Evolutionary conservation across 1,140 invertebrate genomes (phyloP), one percentile per base, ranked within the genome.

Genomic region (Habropoda laboriosa): DNA sequence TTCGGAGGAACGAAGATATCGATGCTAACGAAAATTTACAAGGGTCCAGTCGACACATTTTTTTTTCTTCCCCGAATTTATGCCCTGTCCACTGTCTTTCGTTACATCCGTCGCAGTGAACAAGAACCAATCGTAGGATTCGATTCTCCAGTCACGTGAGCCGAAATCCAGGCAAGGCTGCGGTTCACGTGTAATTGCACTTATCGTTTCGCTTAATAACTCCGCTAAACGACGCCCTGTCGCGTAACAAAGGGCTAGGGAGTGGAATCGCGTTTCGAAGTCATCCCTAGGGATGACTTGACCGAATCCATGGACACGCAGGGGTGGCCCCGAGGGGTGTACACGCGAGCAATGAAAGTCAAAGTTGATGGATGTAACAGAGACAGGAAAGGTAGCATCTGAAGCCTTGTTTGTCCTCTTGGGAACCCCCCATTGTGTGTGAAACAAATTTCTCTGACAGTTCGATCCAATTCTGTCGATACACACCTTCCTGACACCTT

Each of bases 191-290:
- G 71, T 88, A 87, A 90, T 90, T 86, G 86, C 85, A 84, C 84
- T 83, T 88, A 89, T 91, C 89, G 89, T 90, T 87, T 88, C 61
- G 85, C 71, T 87, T 88, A 89, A 90, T 89, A 78, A 86, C 79
- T 35, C 55, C 12, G 63, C 53, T 75, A 64, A 86, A 51, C 76
- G 71, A 85, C 55, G 68, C 63, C 82, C 74, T 79, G 58, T 55
- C 35, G 72, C n/a, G 35, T 47, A 42, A 42, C 45, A 47, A 81
- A 58, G 60, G 53, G 60, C n/a, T 66, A 51, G 80, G 68, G 60
- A 70, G 70, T 55, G 71, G 77, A 67, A 57, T 45, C 64, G 83
- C 67, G 80, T 74, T 78, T 79, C 60, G 45, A 53, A 86, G 51
- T 73, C 77, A 86, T 90, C 87, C 81, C 86, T 47, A 67, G 88